Conservation (phyloP, 2,797 vertebrate genomes). For the Chelon labrosus region DNA sequence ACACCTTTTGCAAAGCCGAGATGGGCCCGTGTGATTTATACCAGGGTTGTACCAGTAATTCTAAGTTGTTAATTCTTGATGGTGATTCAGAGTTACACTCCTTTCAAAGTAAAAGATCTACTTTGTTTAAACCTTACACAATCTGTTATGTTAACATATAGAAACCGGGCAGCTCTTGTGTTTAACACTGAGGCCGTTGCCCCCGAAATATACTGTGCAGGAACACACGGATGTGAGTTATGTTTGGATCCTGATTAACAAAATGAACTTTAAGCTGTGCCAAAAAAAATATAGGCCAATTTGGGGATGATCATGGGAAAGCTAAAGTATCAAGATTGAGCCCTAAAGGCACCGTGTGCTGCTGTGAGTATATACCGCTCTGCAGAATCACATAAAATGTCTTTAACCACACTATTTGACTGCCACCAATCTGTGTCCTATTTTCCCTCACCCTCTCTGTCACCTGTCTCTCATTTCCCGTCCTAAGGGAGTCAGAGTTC, state of each 20-base stretch:
- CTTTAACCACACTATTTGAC: constrained; percentile 68
- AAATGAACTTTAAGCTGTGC: neutral
- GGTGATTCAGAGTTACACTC: neutral
- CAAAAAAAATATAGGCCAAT: constrained; percentile 47
- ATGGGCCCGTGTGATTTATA: constrained; percentile 35
- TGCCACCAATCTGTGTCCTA: constrained; percentile 70
- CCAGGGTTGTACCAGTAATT: constrained; percentile 14
- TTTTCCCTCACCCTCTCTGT: constrained; percentile 66
- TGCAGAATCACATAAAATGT: constrained; percentile 65
- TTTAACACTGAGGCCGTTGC: too few species aligned
- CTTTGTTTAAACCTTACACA: too few species aligned
- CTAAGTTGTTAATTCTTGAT: constrained; percentile 9
- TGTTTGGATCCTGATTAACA: constrained; percentile 4
- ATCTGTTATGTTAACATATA: too few species aligned
- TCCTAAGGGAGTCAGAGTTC: constrained; percentile 70
- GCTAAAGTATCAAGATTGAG: constrained; percentile 8
- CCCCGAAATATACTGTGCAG: neutral
- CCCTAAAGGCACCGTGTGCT: constrained; percentile 35
- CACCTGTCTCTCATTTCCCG: constrained; percentile 73
- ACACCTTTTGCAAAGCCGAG: constrained; percentile 40
- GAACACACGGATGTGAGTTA: constrained; percentile 9
- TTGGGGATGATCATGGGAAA: constrained; percentile 29
- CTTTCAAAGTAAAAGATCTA: neutral
- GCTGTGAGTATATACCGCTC: constrained; percentile 41
- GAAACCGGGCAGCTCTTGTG: too few species aligned